Percentiles rank a stretch among this genome's conserved stretches.
phyloP scores from a whole-genome alignment of 2,113 vertebrate species.

The Natator depressus region DNA sequence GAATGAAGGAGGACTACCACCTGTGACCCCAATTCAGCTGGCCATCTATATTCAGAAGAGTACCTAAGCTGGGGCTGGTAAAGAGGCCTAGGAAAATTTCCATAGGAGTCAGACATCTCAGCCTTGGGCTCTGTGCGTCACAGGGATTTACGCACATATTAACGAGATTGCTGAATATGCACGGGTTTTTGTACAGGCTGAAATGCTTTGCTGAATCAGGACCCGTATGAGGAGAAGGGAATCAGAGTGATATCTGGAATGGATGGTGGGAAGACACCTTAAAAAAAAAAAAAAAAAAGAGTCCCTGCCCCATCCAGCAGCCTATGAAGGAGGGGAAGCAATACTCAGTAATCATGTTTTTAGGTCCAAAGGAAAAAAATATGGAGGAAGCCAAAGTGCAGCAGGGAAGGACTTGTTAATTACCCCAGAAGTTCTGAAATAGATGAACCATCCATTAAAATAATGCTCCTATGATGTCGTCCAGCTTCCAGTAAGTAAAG shows the following conservation, averaged over 20 bases:
- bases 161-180: accelerated
- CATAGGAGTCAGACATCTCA: neutral
- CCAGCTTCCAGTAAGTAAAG: neutral
- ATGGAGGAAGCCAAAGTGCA: neutral
- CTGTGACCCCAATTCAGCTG: neutral
- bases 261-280: accelerated
- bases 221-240: neutral
- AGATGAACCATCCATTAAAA: neutral
- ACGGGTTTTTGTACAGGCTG: accelerated
- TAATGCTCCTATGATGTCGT: neutral
- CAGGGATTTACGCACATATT: neutral
- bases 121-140: neutral
- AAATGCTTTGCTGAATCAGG: neutral
- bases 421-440: neutral
- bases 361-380: neutral
- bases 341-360: neutral
- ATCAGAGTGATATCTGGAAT: neutral
- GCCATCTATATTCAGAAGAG: too few species aligned
- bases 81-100: neutral
- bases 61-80: neutral
- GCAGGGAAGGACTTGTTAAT: neutral
- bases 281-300: neutral
- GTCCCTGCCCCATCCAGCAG: neutral
- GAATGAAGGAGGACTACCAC: neutral
- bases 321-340: neutral